Evolutionary conservation across 2,888 invertebrate species (phyloP), one percentile per base, ranked within the genome.

Genomic region (Griposia aprilina): DNA sequence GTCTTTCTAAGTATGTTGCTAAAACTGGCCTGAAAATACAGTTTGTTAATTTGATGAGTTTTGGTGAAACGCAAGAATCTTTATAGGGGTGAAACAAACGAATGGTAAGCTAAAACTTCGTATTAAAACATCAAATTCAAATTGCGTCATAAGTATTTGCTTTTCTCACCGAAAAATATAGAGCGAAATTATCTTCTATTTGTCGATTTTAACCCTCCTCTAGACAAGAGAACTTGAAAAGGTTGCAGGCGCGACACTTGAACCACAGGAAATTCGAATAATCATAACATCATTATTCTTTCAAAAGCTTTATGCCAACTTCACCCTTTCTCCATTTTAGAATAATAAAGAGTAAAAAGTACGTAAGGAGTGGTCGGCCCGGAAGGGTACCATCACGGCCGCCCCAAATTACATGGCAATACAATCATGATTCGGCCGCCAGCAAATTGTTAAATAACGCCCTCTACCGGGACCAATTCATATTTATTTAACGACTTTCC

Each of bases 371-470:
- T 70, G 83, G 80, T 77, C 75, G 80, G 52, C 8, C 82, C 86
- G 88, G 86, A 90, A 87, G 86, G 78, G 72, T 76, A 78, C 84
- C 82, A 90, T 89, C 85, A 84, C 45, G 65, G 70, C 67, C 69
- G 76, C 59, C 75, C 82, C 79, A 87, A 89, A 90, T 89, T 85
- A 86, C 83, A 80, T 63, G 74, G 83, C 82, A 82, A 86, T 87
- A 89, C 81, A 86, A 86, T 88, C 81, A 85, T 82, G 78, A 82
- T 86, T 82, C 76, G 68, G 81, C 78, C 80, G 76, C 81, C 74
- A 66, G 77, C 75, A 83, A 84, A 88, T 85, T 84, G 82, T 84
- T 81, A 82, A 85, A 85, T 82, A 89, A 87, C 83, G 78, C 66
- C 79, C 65, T 83, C 69, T 76, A 78, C 73, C 66, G 71, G 78